Base-by-base conservation (phyloP, 1,140 invertebrate genomes). In the Eumeta japonica region DNA sequence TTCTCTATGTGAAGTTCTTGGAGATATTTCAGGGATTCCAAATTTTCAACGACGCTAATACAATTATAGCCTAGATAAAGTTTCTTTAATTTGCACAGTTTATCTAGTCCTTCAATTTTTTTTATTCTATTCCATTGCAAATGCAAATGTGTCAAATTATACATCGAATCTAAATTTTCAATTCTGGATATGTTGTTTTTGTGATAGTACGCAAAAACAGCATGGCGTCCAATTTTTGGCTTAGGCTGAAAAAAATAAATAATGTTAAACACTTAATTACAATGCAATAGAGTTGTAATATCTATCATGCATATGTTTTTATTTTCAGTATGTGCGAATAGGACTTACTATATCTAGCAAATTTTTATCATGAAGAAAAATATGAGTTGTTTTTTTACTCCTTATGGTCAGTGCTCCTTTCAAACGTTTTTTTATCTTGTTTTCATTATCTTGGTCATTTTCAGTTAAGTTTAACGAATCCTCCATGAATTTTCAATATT, bases 1-100 rank as follows among this genome's bases (percentile, higher is more conserved):
- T 80, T 81, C 56, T 87, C 83, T 32, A 87, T 64, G 48, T 87
- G 80, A 10, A 88, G 55, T 48, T 85, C 83, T 53, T 79, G 74
- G 38, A 88, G 75, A 55, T 76, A 76, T 31, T 58, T 64, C 7
- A 83, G 55, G 28, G 60, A 62, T 43, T 85, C 79, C 31, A 88
- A 62, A 46, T 84, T 84, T 63, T 88, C 85, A 0, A 88, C 58
- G 1, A 87, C 79, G 29, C 72, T 72, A 24, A 88, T 87, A 31
- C 64, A 62, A 60, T 88, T 88, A 44, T 82, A 75, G 1, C 84
- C 80, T 28, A 88, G 58, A 62, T 83, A 87, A 11, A 87, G 50
- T 56, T 83, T 84, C 43, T 77, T 79, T 7, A 88, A 57, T 37
- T 82, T 82, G 12, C 54, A 56, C 15, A 86, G 58, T 37, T 49